Evolutionary conservation across 2,797 vertebrate species (phyloP), one percentile per base, ranked within the genome.

Genomic region (Leptatherina wallacei): DNA sequence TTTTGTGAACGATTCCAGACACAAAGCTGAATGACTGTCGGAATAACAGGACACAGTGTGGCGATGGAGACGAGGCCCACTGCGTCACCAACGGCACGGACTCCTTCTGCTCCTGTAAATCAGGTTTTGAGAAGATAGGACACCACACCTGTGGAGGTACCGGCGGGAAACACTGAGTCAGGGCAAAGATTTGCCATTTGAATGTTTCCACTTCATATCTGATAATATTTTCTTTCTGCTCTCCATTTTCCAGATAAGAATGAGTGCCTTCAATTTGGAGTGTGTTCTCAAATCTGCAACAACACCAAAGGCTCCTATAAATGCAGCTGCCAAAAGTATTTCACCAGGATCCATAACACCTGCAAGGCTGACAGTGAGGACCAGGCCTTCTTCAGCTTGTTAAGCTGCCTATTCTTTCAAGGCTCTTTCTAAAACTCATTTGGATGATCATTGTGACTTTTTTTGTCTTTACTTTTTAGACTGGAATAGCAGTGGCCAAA

Each of bases 271-370:
- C 94, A 93, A 75, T 98, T 98, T 0, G 97, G 96, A 18, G 91
- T 94, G 47, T 99, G 98, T 89, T 98, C 97, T 0, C 98, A 99
- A 73, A 91, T 98, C 74, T 99, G 98, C 90, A 98, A 99, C 93
- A 99, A 99, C 91, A 98, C 96, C 76, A 98, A 98, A 88, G 97
- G 98, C 32, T 95, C 97, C 44, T 91, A 96, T 60, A 87, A 97
- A 85, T 99, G 97, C 91, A 98, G 95, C 93, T 99, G 97, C 2
- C 92, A 96, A 44, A 97, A 97, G 69, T 96, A 97, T 89, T 99
- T 98, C 88, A 95, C 95, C 91, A 97, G 95, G 91, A 96, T 96
- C 0, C 95, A 96, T 65, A 91, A 96, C 73, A 97, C 95, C 76
- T 99, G 98, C 96, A 99, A 99, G 79, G 97, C 97, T 0, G 96